Percentiles rank a stretch among this genome's conserved stretches.
Conservation (phyloP, 64 coral and sea anemone species). For the Stichodactyla helianthus region DNA sequence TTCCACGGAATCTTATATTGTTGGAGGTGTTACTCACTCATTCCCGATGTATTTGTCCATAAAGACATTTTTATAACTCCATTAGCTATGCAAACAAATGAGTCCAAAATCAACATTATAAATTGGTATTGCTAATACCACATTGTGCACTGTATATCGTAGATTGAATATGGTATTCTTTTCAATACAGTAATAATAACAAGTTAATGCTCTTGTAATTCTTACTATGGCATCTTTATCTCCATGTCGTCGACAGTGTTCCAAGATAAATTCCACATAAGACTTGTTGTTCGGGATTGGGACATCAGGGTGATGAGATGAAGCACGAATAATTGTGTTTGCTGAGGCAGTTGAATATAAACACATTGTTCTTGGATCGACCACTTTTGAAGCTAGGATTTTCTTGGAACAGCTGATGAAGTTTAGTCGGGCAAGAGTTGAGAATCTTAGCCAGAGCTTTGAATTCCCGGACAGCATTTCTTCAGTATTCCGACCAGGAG, state of each 20-base stretch:
- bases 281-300: constrained; percentile 14
- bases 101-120: no score
- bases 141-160: no score
- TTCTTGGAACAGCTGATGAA: background rate
- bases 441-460: background rate
- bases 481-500: no score
- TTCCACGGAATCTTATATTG: no score
- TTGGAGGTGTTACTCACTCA: background rate
- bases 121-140: no score
- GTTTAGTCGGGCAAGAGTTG: background rate
- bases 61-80: background rate
- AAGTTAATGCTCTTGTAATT: background rate
- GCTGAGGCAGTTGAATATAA: background rate
- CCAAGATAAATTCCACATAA: constrained; percentile 21
- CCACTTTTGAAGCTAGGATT: background rate
- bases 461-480: background rate
- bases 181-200: background rate
- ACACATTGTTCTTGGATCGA: background rate
- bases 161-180: no score
- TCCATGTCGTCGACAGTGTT: background rate
- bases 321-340: background rate
- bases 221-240: constrained; percentile 21
- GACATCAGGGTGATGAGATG: constrained; percentile 1
- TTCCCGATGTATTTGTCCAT: no score
- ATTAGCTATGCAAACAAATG: background rate